Evolutionary conservation across 2,113 vertebrate species (phyloP), one percentile per base, ranked within the genome.

Genomic region (Hippoglossus stenolepis): DNA sequence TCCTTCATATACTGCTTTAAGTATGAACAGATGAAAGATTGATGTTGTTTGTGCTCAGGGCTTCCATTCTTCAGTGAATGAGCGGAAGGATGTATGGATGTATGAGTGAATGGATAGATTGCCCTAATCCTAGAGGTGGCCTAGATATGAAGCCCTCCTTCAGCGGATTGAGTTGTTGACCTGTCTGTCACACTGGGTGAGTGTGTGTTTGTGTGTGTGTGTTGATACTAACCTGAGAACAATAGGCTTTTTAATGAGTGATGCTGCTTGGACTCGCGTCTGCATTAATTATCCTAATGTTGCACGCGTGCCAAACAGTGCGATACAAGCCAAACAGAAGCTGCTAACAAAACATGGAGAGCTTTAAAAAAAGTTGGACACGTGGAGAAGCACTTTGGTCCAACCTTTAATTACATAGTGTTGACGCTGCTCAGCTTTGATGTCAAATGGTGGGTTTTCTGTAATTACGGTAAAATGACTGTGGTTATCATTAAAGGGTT

Each of bases 201-300:
- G 28, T 31, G 28, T 31, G 28, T 31, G 5, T 31, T 0, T 31
- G 0, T 31, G 57, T 1, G 17, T 18, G 47, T 53, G 38, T 59
- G 47, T 63, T 49, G 11, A 11, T 11, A 43, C 40, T 70, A 63
- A 73, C 12, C 43, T 20, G 62, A 81, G 83, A 93, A 94, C 93
- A 95, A 93, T 90, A 75, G 87, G 79, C 56, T 28, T 80, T 90
- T 72, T 93, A 92, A 95, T 93, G 85, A 92, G 89, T 63, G 79
- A 69, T 74, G 84, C 84, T 59, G 63, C 45, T 66, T 43, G 43
- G 63, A 70, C 85, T 77, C 5, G 20, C n/a, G 73, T 81, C 79
- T 80, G 89, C 84, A 88, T 85, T 47, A 70, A 87, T 93, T 84
- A 92, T 86, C 79, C 71, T 90, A 88, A 92, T 88, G 86, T 86